Evolutionary conservation across 2,888 invertebrate genomes (phyloP), one percentile per base, ranked within the genome.

Genomic region (Hipparchia sbordonii): DNA sequence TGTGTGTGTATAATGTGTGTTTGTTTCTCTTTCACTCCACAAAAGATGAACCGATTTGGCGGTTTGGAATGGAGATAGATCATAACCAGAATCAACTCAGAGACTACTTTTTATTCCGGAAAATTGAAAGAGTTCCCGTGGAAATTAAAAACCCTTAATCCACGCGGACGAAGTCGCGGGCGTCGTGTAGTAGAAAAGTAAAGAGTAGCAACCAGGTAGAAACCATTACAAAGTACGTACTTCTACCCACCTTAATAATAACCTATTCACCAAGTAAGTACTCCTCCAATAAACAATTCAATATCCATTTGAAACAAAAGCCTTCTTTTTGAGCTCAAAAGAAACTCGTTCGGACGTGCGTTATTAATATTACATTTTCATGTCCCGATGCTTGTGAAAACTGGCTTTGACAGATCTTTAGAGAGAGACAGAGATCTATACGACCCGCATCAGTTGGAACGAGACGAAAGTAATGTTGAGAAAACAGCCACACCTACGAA

Each of bases 331-430:
- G 56, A 39, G 61, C 61, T 52, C 60, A 9, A 51, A 45, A 57
- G 51, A 62, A 72, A 67, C 62, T 72, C 51, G 57, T 68, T 63
- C 67, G 56, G 67, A 62, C 67, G 62, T 62, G 56, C 67, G 60
- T 70, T 71, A 67, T 66, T 69, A 69, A 72, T 73, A 76, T 76
- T 72, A 83, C 83, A 84, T 84, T 84, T 83, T 85, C 81, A 82
- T 84, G 82, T 84, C 82, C 82, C 85, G 83, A 86, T 82, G 81
- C 80, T 87, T 85, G 85, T 87, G 87, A 86, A 87, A 90, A 89
- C 89, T 89, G 85, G 88, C 86, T 88, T 78, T 85, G 87, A 87
- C 87, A 87, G 86, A 84, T 85, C 82, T 79, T 78, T 73, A 66
- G 85, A 86, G 56, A 54, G 84, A 79, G 87, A 89, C 71, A 72